Base-by-base conservation (phyloP, 2,113 vertebrate genomes). In the Oreochromis niloticus region DNA sequence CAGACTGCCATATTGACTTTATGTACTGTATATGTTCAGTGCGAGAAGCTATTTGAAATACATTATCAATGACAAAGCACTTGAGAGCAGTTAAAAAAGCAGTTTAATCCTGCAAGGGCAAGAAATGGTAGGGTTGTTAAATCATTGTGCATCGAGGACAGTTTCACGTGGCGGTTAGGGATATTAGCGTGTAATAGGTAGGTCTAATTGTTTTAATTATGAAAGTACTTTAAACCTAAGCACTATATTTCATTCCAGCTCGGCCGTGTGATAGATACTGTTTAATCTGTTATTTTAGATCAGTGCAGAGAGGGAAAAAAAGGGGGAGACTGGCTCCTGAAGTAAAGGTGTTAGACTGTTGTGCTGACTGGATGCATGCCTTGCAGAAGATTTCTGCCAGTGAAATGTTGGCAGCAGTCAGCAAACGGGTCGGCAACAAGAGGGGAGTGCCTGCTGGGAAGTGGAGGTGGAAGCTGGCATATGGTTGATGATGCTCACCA, bases 391-490 rank as follows among this genome's bases (percentile, higher is more conserved):
- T 54, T 83, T 43, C 82, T 92, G 93, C 92, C 93, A 95, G 88
- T 86, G 85, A 94, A 91, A 92, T 84, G 71, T 92, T 95, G 95
- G 95, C 94, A 92, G 88, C 80, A 81, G 75, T 87, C 82, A 50
- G 91, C 68, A 88, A 89, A 81, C 55, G 89, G 93, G 88, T 92
- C 88, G 88, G 82, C 87, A 90, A 90, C 82, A 81, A 90, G 90
- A 91, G 92, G 93, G 92, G 93, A 91, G 73, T 87, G 95, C 93
- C 93, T 94, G 94, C 93, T 95, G 94, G 92, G 94, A 94, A 92
- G 95, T 95, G 95, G 94, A 93, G 95, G 95, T 88, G 93, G 93
- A 87, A 83, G 88, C 92, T 92, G 93, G 91, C 91, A 93, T 93
- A 92, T 90, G 95, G 89, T 90, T 84, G 78, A 81, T 32, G 43